Base-by-base conservation (phyloP, 2,888 invertebrate genomes). In the Trissolcus brochymenae region DNA sequence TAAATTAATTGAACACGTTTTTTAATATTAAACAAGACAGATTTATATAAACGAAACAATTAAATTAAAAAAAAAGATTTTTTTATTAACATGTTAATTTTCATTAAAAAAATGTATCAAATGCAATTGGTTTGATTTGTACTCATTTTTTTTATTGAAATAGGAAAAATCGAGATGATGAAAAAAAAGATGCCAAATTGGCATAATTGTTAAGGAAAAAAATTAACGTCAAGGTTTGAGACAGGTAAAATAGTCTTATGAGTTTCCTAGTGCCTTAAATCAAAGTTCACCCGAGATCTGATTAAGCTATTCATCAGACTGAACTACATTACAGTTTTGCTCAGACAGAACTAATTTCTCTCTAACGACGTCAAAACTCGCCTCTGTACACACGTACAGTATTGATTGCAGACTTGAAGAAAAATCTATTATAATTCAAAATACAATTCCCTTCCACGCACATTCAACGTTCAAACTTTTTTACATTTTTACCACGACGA, bases 241-340 rank as follows among this genome's bases (percentile, higher is more conserved):
- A 56, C 53, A 57, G 68, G 68, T 80, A 80, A 81, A 81, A 74
- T 62, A 78, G 79, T 81, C 79, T 79, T 77, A 79, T 71, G 64
- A 80, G 72, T 81, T 72, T 61, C 51, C 49, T 64, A 74, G 66
- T 65, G 57, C 66, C 73, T 66, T 56, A 74, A 71, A 79, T 79
- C 80, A 76, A 82, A 84, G 82, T 84, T 84, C 68, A 41, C 75
- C 54, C 62, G 78, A 82, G 82, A 82, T 84, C 78, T 84, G 81
- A 84, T 83, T 84, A 81, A 81, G 80, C 82, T 78, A 84, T 85
- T 84, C 84, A 84, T 76, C 79, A 72, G 76, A 29, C 70, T 74
- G 68, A 83, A 81, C 81, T 74, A 71, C 66, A 64, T 79, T 81
- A 77, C 78, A 55, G 66, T 55, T 70, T 55, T 78, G 57, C 79